These are phyloP conservation scores for Takifugu rubripes DNA, from an alignment of 2,797 vertebrate species.

Conservation along the genomic window DNA sequence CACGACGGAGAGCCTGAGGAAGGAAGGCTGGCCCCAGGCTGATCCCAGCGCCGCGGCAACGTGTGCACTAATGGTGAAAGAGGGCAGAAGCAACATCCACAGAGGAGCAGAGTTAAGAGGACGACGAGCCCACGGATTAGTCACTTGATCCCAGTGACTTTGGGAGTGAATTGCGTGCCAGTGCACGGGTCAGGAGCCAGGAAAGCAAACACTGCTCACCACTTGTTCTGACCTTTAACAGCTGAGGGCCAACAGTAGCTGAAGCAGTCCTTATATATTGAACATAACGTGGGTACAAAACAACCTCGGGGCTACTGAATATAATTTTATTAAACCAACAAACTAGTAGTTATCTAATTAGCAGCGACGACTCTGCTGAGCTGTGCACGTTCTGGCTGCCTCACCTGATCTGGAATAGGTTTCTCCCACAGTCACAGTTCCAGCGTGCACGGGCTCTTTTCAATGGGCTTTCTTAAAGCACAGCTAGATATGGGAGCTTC, in stretches of 20 bases:
- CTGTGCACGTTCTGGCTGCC: background rate
- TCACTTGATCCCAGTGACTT: conserved; percentile 39
- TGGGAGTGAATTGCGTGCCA: conserved; percentile 32
- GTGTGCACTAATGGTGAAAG: conserved; percentile 31
- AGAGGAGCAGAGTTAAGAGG: conserved; percentile 23
- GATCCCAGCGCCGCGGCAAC: conserved; percentile 35
- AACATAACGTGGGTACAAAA: conserved; percentile 26
- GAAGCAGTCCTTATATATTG: conserved; percentile 12
- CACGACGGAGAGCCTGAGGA: conserved; percentile 30
- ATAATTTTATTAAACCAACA: conserved; percentile 8
- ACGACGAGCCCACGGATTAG: conserved; percentile 24
- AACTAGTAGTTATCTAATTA: background rate
- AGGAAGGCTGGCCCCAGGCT: conserved; percentile 28
- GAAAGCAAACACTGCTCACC: conserved; percentile 16
- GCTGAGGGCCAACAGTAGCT: background rate
- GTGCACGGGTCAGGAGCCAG: conserved; percentile 21
- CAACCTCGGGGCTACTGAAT: conserved; percentile 23
- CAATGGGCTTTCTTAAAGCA: too few species aligned
- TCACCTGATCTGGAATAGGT: background rate
- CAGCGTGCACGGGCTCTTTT: too few species aligned
- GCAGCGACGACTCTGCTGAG: background rate
- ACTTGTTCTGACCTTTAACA: conserved; percentile 16
- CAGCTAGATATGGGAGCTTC: too few species aligned
- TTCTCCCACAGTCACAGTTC: background rate
- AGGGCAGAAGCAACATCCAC: conserved; percentile 47